Evolutionary conservation across 2,113 vertebrate genomes (phyloP), one percentile per base, ranked within the genome.

Genomic region (Catharus fuscescens): DNA sequence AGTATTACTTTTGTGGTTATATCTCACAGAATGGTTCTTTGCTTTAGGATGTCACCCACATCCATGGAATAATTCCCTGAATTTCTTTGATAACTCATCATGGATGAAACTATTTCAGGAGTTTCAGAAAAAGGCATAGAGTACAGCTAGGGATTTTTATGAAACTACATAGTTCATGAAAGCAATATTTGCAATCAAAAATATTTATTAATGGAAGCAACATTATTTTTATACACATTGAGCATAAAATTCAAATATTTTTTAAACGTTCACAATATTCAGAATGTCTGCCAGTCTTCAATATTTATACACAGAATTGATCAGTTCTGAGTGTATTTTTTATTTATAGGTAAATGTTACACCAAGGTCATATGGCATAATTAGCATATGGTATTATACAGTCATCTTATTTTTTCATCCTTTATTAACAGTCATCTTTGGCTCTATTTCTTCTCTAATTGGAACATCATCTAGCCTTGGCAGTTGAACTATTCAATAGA

Each of bases 361-460:
- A 54, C 88, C 87, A 92, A 97, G 97, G 98, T 98, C 97, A 97
- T 97, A 94, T 97, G 98, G 97, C 96, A 97, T 94, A 96, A 98
- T 98, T 98, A 98, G 97, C 97, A 97, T 98, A 95, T 76, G 94
- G 94, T 97, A 96, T 97, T 97, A 97, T 97, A 97, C 96, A 97
- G 96, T 94, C 87, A 95, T 98, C 94, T 95, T 97, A 97, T 97
- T 97, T 97, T 97, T 97, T 97, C 96, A 96, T 97, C 96, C 97
- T 98, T 98, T 98, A 98, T 98, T 98, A 98, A 97, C 97, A 97
- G 97, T 97, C 98, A 98, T 98, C 97, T 97, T 98, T 98, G 98
- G 96, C 97, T 98, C 96, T 97, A 94, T 98, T 98, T 98, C 97
- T 97, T 97, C 96, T 98, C 98, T 98, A 98, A 99, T 98, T 98